These are phyloP conservation scores for Zootermopsis nevadensis DNA, from an alignment of 2,888 invertebrate genomes.

Conservation along the genomic window DNA sequence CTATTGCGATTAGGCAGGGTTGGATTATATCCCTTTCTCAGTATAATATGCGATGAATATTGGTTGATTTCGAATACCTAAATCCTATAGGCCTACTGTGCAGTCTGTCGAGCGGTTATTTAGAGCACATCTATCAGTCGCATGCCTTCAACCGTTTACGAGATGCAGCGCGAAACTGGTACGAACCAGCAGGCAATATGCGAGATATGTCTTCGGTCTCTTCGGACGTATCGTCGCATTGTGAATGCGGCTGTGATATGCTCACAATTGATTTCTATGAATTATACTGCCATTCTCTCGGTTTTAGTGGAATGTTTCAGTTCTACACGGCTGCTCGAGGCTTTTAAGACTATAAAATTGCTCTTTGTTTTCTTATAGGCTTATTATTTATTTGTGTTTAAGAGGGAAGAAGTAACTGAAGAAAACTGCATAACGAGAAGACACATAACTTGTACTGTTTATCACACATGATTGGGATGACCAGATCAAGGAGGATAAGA, in stretches of 20 bases:
- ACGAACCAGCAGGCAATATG: not conserved
- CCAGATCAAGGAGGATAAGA: too few relatives aligned
- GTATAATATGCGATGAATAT: not conserved
- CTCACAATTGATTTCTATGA: not conserved
- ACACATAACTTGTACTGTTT: too few relatives aligned
- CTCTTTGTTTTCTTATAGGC: too few relatives aligned
- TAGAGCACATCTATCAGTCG: not conserved
- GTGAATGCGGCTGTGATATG: not conserved
- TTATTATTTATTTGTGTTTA: too few relatives aligned
- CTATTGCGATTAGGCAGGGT: not conserved
- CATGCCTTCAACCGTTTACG: not conserved
- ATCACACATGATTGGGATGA: too few relatives aligned
- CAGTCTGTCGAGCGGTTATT: not conserved
- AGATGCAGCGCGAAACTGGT: not conserved
- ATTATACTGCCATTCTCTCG: not conserved
- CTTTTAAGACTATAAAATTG: too few relatives aligned
- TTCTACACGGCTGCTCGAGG: not conserved
- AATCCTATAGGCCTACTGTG: not conserved
- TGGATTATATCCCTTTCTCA: not conserved
- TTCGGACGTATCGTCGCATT: not conserved
- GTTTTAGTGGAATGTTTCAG: not conserved
- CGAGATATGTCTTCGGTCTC: not conserved
- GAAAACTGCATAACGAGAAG: too few relatives aligned
- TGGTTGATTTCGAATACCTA: not conserved
- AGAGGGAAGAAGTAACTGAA: too few relatives aligned